These are phyloP conservation scores for Hyaena hyaena DNA, from an alignment of 2,113 vertebrate species.

Conservation along the genomic window DNA sequence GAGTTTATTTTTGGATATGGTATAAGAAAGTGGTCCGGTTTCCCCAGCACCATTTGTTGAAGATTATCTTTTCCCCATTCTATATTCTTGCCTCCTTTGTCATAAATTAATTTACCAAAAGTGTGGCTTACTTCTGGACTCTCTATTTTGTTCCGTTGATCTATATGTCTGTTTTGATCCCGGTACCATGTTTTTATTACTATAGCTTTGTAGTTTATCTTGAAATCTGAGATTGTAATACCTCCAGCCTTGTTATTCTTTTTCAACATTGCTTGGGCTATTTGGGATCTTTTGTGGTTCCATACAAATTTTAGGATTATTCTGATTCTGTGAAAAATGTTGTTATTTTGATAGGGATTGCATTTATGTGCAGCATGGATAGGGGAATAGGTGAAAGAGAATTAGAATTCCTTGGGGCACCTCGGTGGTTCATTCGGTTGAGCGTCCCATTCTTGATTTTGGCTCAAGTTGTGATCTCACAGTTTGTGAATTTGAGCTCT, in stretches of 20 bases:
- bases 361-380: not conserved
- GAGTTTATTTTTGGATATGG: not conserved
- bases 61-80: not conserved
- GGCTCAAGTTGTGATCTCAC: too few relatives aligned
- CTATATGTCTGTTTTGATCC: not conserved
- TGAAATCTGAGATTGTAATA: not conserved
- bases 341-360: not conserved
- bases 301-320: not conserved
- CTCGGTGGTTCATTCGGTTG: too few relatives aligned
- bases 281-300: not conserved
- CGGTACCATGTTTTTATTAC: not conserved
- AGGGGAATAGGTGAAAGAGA: not conserved
- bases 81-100: not conserved
- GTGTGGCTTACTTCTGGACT: not conserved
- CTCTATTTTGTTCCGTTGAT: not conserved
- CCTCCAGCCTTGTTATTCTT: not conserved
- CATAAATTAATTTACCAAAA: not conserved
- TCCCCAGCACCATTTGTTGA: not conserved
- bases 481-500: too few relatives aligned
- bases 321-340: not conserved
- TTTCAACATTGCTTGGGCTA: not conserved
- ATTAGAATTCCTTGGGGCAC: not conserved
- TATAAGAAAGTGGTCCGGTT: not conserved
- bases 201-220: not conserved
- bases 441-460: too few relatives aligned